Evolutionary conservation across 2,113 vertebrate genomes (phyloP), one percentile per base, ranked within the genome.

Genomic region (Alligator sinensis): DNA sequence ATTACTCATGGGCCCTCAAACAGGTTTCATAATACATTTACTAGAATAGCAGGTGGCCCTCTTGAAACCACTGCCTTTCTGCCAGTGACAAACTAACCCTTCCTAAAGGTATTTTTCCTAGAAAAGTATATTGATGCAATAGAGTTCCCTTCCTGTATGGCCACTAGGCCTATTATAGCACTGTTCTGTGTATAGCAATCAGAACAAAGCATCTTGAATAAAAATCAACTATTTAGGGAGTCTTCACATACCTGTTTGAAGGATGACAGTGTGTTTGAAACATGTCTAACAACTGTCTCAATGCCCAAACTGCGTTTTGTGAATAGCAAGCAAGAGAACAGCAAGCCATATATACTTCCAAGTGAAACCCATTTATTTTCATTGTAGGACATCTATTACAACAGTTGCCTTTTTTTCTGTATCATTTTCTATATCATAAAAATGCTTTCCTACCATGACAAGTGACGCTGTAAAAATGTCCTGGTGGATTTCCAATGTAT

Each of bases 151-250:
- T 76, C 47, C 74, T 91, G 25, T 27, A 5, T 63, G n/a, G 10
- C 90, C 68, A 85, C 58, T 1, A 38, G 15, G 12, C 22, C 34
- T 74, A 47, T 47, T 47, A 38, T 4, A 72, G 1, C 68, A 74
- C 74, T 87, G 55, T 64, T 91, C 64, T 91, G 77, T 91, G 68
- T 80, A 87, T 94, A 83, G 90, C 38, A 94, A 82, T 76, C 38
- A n/a, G 54, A 82, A 92, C 58, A 80, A 77, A 10, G 13, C 68
- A 27, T 1, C 0, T 5, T 34, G 75, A 59, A 83, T 83, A 85
- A 87, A 92, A 94, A 12, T 6, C 21, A 74, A 60, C 11, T 15
- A 2, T 21, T 13, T 57, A 87, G 79, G 85, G 70, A 2, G 27
- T 64, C 77, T 63, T 16, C n/a, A 28, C 0, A 0, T 15, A 18